A percentile compares a stretch with the other conserved stretches of the same genome.
phyloP scores from a whole-genome alignment of 2,797 vertebrate species.

The Harpagifer antarcticus region DNA sequence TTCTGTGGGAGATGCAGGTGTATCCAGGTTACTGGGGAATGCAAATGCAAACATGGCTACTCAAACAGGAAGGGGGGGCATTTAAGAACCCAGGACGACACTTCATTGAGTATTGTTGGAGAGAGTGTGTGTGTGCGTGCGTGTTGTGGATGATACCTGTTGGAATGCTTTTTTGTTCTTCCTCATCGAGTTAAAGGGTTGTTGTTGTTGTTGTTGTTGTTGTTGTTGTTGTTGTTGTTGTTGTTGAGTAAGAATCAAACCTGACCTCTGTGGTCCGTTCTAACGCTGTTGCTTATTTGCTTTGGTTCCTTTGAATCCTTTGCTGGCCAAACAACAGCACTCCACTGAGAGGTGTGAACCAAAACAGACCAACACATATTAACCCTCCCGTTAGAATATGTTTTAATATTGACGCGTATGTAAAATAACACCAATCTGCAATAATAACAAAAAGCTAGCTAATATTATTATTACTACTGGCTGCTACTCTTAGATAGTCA shows the following conservation, averaged over 20 bases:
- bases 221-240: too few relatives aligned
- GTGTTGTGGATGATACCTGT: neutral
- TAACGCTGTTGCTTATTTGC: neutral
- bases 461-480: too few relatives aligned
- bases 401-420: too few relatives aligned
- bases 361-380: too few relatives aligned
- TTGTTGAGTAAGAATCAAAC: neutral
- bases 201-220: too few relatives aligned
- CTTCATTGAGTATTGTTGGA: constrained; percentile 51
- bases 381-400: too few relatives aligned
- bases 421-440: too few relatives aligned
- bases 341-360: neutral
- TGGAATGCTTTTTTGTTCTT: neutral
- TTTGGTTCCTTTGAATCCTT: neutral
- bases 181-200: neutral
- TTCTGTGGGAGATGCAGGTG: constrained; percentile 66
- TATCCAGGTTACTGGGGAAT: constrained; percentile 84
- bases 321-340: neutral
- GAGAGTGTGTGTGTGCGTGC: neutral
- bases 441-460: too few relatives aligned
- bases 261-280: neutral
- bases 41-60: constrained; percentile 73
- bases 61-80: constrained; percentile 67
- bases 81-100: constrained; percentile 55
- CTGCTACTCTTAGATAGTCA: too few relatives aligned